Evolutionary conservation across 1,140 invertebrate genomes (phyloP).

Genomic region (Zaprionus gabonicus): DNA sequence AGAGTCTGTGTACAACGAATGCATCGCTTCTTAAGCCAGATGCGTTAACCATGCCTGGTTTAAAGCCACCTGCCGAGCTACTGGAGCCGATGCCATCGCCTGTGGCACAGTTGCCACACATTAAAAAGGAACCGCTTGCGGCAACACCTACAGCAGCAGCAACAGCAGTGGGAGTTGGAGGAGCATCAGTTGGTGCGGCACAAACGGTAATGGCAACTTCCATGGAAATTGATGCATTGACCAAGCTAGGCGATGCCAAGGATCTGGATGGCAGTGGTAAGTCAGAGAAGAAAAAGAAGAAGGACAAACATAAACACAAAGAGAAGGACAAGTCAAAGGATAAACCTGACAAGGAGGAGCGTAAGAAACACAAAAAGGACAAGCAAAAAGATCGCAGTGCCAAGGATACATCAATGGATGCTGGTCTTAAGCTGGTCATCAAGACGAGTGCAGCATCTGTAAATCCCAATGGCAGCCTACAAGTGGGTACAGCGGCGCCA

Average conservation of each 20-base stretch:
- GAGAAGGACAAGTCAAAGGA: constrained; percentile 88
- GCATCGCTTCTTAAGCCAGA: constrained; percentile 73
- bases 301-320: constrained; percentile 88
- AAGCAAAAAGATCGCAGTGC: constrained; percentile 86
- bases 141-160: not conserved
- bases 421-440: constrained; percentile 65
- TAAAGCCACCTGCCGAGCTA: constrained; percentile 72
- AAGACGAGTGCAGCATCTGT: constrained; percentile 48
- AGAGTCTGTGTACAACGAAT: constrained; percentile 74
- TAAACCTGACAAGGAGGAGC: constrained; percentile 85
- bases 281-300: constrained; percentile 87
- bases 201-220: constrained; percentile 1
- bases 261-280: constrained; percentile 78
- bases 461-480: constrained; percentile 60
- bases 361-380: constrained; percentile 88
- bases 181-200: not conserved
- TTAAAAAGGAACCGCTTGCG: constrained; percentile 57
- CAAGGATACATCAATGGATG: constrained; percentile 72
- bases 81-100: constrained; percentile 66
- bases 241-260: constrained; percentile 64
- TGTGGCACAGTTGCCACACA: constrained; percentile 14
- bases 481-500: constrained; percentile 52
- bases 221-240: constrained; percentile 55
- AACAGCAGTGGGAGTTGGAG: not conserved
- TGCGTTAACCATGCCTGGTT: constrained; percentile 65